Base-by-base conservation (phyloP, 2,797 vertebrate species). In the Serranus cabrilla region DNA sequence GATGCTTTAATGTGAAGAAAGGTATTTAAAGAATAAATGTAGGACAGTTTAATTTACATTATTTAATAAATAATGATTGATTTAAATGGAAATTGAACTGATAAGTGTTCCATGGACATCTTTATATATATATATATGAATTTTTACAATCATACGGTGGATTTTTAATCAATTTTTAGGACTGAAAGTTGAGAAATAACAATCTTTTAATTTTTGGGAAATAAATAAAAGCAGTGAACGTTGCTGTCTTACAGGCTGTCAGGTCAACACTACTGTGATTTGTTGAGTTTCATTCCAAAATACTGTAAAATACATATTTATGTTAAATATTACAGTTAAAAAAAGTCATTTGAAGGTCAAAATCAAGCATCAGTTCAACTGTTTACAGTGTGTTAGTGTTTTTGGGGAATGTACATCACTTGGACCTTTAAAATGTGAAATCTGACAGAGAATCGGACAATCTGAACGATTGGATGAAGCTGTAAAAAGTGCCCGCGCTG, bases 361-460 rank as follows among this genome's bases (percentile, higher is more conserved):
- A 20, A 56, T 13, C 2, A 42, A 57, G 31, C 9, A 2, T 46
- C 68, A 60, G 51, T 62, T 14, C 68, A 21, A 40, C 40, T 62
- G 63, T 49, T 55, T 2, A 25, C 16, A 2, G 17, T 49, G 20
- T 65, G 2, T 65, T 50, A 52, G 46, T 73, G 42, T 58, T 68
- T 52, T n/a, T 61, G 56, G 31, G 16, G 65, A 88, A 87, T 86
- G 84, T 75, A 81, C 65, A 54, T 74, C 67, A 46, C 68, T 66
- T 59, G 11, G 13, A 82, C 59, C 61, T 76, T 74, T 64, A 31
- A 73, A 82, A 91, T 87, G 86, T 89, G 88, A 90, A 87, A 83
- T 62, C 58, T 40, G 72, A 68, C 16, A 5, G 20, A 47, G 13
- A 57, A 65, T 50, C 1, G 40, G 79, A 89, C 74, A 80, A 81